Evolutionary conservation across 1,140 invertebrate genomes (phyloP).

Genomic region (Saccostrea glomerata): DNA sequence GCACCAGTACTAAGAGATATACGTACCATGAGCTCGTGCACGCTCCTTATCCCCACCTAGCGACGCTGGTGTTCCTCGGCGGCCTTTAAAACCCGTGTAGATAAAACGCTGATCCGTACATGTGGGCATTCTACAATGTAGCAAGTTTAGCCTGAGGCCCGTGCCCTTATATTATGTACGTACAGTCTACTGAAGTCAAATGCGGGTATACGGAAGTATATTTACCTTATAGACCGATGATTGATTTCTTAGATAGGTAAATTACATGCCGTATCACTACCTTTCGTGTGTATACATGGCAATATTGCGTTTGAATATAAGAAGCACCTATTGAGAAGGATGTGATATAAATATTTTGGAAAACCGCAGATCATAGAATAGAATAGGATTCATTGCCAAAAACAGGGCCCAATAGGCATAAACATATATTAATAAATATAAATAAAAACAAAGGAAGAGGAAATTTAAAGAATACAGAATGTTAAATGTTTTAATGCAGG

Average conservation of each 20-base stretch:
- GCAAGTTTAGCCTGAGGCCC: background rate
- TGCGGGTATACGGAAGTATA: background rate
- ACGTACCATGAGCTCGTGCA: constrained; percentile 6
- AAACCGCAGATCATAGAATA: too few species aligned
- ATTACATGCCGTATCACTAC: too few species aligned
- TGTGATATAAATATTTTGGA: too few species aligned
- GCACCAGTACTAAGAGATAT: background rate
- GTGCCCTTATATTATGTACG: background rate
- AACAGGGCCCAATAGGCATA: too few species aligned
- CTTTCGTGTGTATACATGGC: too few species aligned
- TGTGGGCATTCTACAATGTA: background rate
- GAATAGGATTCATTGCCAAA: too few species aligned
- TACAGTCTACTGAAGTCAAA: background rate
- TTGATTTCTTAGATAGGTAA: background rate
- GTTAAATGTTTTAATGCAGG: too few species aligned
- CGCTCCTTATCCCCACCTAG: constrained; percentile 3
- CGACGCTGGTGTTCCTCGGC: background rate
- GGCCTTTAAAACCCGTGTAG: background rate
- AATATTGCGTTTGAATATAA: too few species aligned
- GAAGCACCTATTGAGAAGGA: too few species aligned
- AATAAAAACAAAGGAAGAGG: too few species aligned
- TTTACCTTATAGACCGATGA: background rate
- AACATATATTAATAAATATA: too few species aligned
- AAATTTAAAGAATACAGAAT: too few species aligned
- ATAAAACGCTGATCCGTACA: background rate